Base-by-base conservation (phyloP, 2,797 vertebrate species). In the Propithecus perrieri region DNA sequence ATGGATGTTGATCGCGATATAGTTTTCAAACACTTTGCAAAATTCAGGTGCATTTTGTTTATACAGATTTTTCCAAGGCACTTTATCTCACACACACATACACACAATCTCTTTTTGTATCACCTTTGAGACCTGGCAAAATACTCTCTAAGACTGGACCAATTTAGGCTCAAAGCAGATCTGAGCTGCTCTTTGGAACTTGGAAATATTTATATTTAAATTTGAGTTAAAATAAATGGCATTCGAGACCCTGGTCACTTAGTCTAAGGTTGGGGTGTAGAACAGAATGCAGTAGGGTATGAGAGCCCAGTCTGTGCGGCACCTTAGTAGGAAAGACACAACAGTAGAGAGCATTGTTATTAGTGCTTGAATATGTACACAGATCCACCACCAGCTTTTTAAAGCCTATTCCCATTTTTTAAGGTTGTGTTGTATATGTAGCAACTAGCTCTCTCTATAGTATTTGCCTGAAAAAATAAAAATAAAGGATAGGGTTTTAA, bases 401-500 rank as follows among this genome's bases (percentile, higher is more conserved):
- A 48, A 92, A 93, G 76, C 33, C 22, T 93, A 43, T 67, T 61
- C 9, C 12, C 8, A 18, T 79, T 57, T 95, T 84, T 69, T 50
- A 46, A 59, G 38, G 12, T 48, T 78, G 48, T 91, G 5, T 80
- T 30, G 55, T 69, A 74, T 53, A 43, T 15, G 74, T 15, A 74
- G 33, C 38, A 67, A 38, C 50, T 22, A 35, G n/a, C 24, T 90
- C n/a, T 91, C 13, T 57, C 0, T 71, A 4, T 63, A 88, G 81
- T 67, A 89, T 72, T 79, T 96, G 55, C 67, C 72, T 96, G 20
- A 67, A 61, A 76, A 84, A 63, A 59, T 74, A 84, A 85, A 93
- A 85, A 72, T 53, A 80, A 85, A 24, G 20, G 28, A 8, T 30
- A 65, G 24, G 20, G 10, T 28, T 94, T 95, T 92, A 12, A 89